A percentile compares a stretch with the other conserved stretches of the same genome.
phyloP scores from a whole-genome alignment of 2,888 invertebrate genomes.

The Aethes cnicana region DNA sequence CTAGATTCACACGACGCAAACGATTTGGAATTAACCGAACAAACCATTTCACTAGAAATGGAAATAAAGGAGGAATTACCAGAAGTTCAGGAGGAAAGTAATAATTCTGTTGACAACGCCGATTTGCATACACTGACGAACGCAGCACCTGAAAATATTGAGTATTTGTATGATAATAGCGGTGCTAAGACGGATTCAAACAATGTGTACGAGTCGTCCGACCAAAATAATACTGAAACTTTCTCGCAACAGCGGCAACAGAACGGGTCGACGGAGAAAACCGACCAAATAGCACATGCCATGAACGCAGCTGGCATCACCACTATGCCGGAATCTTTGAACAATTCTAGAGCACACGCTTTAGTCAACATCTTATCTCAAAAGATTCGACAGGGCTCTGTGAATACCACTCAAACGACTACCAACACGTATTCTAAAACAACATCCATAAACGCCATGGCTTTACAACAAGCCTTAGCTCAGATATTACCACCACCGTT shows the following conservation, averaged over 20 bases:
- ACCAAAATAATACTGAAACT: conserved; percentile 35
- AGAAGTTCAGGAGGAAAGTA: conserved; percentile 51
- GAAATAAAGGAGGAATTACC: conserved; percentile 58
- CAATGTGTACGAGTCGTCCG: conserved; percentile 39
- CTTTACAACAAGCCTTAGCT: conserved; percentile 74
- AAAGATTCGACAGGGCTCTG: conserved; percentile 64
- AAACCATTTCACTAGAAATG: conserved; percentile 53
- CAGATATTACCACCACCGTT: conserved; percentile 73
- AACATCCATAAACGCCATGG: conserved; percentile 65
- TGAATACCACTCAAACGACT: conserved; percentile 44
- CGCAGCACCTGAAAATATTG: conserved; percentile 43
- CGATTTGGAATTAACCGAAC: conserved; percentile 43
- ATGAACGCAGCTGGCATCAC: conserved; percentile 75
- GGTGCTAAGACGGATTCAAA: conserved; percentile 38
- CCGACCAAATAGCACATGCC: conserved; percentile 71
- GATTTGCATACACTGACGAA: conserved; percentile 41
- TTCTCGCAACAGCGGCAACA: conserved; percentile 42
- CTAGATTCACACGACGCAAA: conserved; percentile 46
- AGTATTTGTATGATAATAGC: conserved; percentile 43
- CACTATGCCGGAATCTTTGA: conserved; percentile 48
- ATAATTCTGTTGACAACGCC: conserved; percentile 43
- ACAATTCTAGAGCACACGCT: conserved; percentile 57
- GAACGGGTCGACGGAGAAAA: conserved; percentile 55
- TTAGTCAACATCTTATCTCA: conserved; percentile 79
- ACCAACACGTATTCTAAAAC: conserved; percentile 61